Percentiles rank a stretch among this genome's conserved stretches.
These are phyloP conservation scores for Lasioglossum malachurum DNA, from an alignment of 2,888 invertebrate species.

Conservation along the genomic window DNA sequence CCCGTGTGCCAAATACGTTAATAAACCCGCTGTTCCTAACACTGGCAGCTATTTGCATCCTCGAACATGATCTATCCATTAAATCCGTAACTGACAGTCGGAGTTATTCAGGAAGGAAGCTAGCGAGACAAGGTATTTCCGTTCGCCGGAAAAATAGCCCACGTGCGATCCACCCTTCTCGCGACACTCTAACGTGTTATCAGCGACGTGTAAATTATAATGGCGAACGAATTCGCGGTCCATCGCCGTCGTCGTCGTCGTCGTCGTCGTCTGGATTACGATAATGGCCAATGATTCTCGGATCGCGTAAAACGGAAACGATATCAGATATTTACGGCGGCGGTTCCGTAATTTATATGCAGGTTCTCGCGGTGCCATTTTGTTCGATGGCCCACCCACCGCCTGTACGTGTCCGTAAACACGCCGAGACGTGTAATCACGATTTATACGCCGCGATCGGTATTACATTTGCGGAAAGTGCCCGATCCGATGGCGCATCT, in stretches of 20 bases:
- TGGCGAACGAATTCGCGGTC: conserved; percentile 74
- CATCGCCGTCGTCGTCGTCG: conserved; percentile 38
- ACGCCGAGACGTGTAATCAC: conserved; percentile 51
- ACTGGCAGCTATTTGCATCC: not conserved
- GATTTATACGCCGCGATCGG: conserved; percentile 64
- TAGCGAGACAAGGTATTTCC: not conserved
- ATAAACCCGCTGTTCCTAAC: too few relatives aligned
- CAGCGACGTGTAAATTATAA: conserved; percentile 73
- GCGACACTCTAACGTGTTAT: conserved; percentile 58
- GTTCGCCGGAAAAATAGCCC: not conserved
- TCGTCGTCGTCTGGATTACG: conserved; percentile 61
- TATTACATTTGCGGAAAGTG: conserved; percentile 58
- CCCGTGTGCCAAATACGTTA: too few relatives aligned
- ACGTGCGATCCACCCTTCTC: not conserved
- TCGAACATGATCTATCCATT: too few relatives aligned
- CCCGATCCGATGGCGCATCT: conserved; percentile 27
- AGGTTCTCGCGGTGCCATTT: conserved; percentile 9
- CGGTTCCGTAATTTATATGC: conserved; percentile 38
- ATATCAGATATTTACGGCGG: conserved; percentile 26
- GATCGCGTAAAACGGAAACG: conserved; percentile 30
- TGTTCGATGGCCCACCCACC: not conserved
- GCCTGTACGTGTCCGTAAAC: conserved; percentile 28
- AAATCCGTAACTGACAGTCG: not conserved
- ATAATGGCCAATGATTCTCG: conserved; percentile 60
- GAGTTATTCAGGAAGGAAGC: not conserved